Conservation (phyloP, 2,797 vertebrate genomes). For the Brotogeris chrysoptera region DNA sequence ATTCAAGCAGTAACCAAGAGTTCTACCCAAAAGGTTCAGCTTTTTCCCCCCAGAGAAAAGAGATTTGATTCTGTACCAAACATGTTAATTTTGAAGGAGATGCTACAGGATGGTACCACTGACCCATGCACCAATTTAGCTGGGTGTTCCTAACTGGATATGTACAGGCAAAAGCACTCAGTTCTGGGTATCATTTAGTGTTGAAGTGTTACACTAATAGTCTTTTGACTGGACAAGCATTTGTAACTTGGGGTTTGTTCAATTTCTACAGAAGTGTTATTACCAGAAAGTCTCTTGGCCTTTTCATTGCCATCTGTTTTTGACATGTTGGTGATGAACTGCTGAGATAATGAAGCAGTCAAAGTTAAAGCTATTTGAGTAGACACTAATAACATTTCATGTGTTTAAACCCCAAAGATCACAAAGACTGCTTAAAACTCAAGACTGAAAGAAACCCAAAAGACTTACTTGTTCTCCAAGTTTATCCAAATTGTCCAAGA, state of each 20-base stretch:
- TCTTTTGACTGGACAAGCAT: not conserved
- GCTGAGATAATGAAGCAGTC: not conserved
- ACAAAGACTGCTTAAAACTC: not conserved
- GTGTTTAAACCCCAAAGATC: conserved; percentile 9
- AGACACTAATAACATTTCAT: not conserved
- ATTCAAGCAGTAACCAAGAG: not conserved
- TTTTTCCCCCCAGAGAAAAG: not conserved
- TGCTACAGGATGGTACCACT: not conserved
- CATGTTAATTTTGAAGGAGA: not conserved
- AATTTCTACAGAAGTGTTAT: not conserved
- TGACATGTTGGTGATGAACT: not conserved
- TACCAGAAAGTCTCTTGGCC: not conserved
- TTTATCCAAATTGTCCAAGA: conserved; percentile 99
- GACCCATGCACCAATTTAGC: not conserved
- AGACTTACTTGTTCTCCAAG: conserved; percentile 89
- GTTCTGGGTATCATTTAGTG: not conserved
- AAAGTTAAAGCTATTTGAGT: not conserved
- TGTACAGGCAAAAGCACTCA: fast-evolving
- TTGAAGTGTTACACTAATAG: not conserved
- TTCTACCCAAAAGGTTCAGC: not conserved
- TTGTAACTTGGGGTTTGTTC: not conserved
- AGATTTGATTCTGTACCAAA: not conserved
- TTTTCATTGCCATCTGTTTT: not conserved
- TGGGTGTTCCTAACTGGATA: not conserved
- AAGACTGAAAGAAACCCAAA: not conserved